A percentile compares a stretch with the other conserved stretches of the same genome.
phyloP scores from a whole-genome alignment of 2,888 invertebrate species.

The Xestia c-nigrum region DNA sequence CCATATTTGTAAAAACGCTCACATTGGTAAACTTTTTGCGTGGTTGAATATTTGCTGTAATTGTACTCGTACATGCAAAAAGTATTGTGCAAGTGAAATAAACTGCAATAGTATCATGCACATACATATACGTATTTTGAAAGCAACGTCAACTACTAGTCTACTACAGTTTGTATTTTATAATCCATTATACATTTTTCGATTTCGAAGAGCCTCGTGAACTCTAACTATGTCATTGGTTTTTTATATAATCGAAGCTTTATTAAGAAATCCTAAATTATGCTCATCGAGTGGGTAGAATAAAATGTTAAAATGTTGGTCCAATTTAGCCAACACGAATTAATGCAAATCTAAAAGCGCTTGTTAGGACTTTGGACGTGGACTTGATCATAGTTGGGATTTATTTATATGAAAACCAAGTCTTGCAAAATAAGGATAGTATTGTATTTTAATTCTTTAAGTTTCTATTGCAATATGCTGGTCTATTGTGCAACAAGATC shows the following conservation, averaged over 20 bases:
- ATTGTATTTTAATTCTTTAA: background rate
- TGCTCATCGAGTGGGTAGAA: constrained; percentile 20
- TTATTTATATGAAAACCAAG: constrained; percentile 8
- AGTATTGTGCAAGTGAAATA: constrained; percentile 40
- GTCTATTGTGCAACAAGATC: background rate
- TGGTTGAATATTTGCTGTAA: constrained; percentile 39
- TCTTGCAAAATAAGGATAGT: constrained; percentile 2
- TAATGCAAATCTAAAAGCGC: constrained; percentile 4
- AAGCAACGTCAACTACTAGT: constrained; percentile 27
- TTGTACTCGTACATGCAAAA: constrained; percentile 34
- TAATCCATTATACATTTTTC: constrained; percentile 18
- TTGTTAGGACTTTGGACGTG: constrained; percentile 23
- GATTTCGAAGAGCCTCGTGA: constrained; percentile 31
- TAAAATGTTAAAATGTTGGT: constrained; percentile 36
- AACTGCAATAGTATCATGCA: constrained; percentile 30
- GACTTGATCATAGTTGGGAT: constrained; percentile 33
- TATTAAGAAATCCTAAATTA: constrained; percentile 39
- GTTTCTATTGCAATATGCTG: background rate
- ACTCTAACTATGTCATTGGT: constrained; percentile 21
- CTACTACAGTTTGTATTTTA: constrained; percentile 23
- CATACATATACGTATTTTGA: constrained; percentile 22
- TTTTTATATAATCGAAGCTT: constrained; percentile 45
- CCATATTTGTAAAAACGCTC: constrained; percentile 49
- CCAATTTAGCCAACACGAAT: constrained; percentile 23
- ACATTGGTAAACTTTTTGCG: constrained; percentile 32